Base-by-base conservation (phyloP, 1,140 invertebrate genomes). In the Stegodyphus mimosarum region DNA sequence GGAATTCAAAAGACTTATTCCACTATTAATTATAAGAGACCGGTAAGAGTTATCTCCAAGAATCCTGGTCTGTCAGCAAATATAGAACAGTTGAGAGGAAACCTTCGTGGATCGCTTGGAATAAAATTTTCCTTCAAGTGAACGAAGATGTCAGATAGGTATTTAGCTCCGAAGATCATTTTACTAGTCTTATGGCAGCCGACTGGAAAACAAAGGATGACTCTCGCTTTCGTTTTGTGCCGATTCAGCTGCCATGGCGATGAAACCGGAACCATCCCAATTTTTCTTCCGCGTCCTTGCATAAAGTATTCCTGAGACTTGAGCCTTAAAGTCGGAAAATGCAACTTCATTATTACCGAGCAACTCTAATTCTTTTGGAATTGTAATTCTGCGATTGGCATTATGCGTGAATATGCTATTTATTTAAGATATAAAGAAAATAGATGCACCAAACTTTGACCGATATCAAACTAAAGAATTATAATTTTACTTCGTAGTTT, bases 121-220 rank as follows among this genome's bases (percentile, higher is more conserved):
- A 79, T 66, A 70, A 71, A 79, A 79, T 48, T 69, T 69, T 78
- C 33, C 33, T 33, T 3, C 33, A 33, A 33, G 33, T 60, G 55
- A 15, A 60, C 1, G 9, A 60, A 60, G 55, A 9, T 4, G 15
- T 60, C 9, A 15, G 9, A 9, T 11, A 18, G 18, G 51, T 79
- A 79, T 79, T 79, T 79, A 79, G 77, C 51, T 79, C 18, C 60
- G 55, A 13, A 33, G 48, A 64, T 77, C 60, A 66, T 60, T 66
- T 69, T 17, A 17, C 9, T 17, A 9, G 18, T 79, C 66, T 55
- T 55, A 70, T 55, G 64, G 64, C 66, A 17, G 50, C 66, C 66
- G 52, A 49, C 53, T 71, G 77, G 77, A 79, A 79, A 79, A 70
- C 66, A 79, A 53, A 73, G 48, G 7, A 11, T 50, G 77, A 76